Evolutionary conservation across 2,113 vertebrate genomes (phyloP), one percentile per base, ranked within the genome.

Genomic region (Turdus rufiventris): DNA sequence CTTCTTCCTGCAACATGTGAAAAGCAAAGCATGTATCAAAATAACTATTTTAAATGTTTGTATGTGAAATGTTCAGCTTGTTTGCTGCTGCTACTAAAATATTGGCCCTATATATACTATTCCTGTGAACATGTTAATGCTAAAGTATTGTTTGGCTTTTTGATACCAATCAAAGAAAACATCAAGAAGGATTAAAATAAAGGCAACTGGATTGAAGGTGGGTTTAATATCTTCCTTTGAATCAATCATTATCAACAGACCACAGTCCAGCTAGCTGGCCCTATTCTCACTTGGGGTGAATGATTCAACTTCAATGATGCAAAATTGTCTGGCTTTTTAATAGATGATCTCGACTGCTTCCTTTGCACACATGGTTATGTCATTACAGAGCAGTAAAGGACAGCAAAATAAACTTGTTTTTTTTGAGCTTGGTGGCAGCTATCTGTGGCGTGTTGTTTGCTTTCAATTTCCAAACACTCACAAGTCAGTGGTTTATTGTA

Each of bases 291-390:
- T 84, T 95, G 15, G 43, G 10, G 18, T 43, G 6, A 67, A 65
- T 94, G 88, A 91, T 85, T 95, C 82, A 94, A 23, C 31, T 75
- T 72, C 34, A 91, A 61, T 82, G 77, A 90, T 88, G 42, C 63
- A 91, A 79, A 88, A 61, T 66, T 66, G 28, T 63, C 47, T 10
- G 5, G 31, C 66, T 81, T 88, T 82, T 86, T 91, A 74, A 47
- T 50, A 70, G 42, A 80, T 89, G 31, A 77, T 67, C 66, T 91
- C 0, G 1, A 29, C 54, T 56, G 18, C 57, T 82, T 91, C 47
- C 26, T 80, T n/a, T 51, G 18, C 10, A 34, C 34, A 18, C 15
- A 10, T 77, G 67, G 31, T 73, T 82, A 87, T 10, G 45, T 9
- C 36, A 78, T 83, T 91, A 71, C 66, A 68, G 53, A 87, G 53